Conservation (phyloP, 2,113 vertebrate species). For the Galbula dea region DNA sequence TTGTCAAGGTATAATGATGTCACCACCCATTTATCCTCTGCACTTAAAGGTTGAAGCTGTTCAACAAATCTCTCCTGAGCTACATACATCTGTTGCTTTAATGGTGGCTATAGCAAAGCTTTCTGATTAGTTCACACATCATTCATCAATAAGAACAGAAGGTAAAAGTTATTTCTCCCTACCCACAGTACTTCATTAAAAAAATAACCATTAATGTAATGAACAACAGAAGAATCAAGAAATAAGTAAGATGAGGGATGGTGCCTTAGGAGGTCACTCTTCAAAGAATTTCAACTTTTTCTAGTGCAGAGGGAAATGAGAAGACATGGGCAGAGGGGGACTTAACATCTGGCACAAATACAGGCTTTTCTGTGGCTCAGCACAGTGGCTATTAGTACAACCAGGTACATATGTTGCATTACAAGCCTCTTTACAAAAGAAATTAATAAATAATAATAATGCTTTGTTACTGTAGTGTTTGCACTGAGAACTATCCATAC, state of each 20-base stretch:
- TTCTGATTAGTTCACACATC: constrained; percentile 72
- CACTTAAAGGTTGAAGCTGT: constrained; percentile 75
- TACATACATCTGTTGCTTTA: constrained; percentile 70
- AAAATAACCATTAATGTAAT: constrained; percentile 60
- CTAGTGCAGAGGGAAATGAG: neutral
- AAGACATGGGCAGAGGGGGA: neutral
- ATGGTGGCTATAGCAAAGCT: constrained; percentile 56
- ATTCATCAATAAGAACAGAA: constrained; percentile 71
- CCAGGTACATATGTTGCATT: neutral
- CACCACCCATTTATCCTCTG: constrained; percentile 77
- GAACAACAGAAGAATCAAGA: neutral
- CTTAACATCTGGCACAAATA: neutral
- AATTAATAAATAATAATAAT: neutral
- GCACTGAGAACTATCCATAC: neutral
- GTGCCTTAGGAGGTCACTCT: constrained; percentile 6
- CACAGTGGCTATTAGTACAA: neutral
- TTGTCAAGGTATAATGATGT: constrained; percentile 80
- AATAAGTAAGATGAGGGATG: constrained; percentile 13
- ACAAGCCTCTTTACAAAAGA: neutral
- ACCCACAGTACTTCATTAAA: constrained; percentile 46
- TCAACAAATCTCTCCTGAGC: constrained; percentile 75
- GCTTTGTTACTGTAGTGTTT: neutral
- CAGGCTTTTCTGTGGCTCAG: neutral
- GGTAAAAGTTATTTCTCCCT: constrained; percentile 65
- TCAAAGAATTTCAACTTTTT: neutral